Conservation (phyloP, 2,113 vertebrate species). For the Pholis gunnellus region DNA sequence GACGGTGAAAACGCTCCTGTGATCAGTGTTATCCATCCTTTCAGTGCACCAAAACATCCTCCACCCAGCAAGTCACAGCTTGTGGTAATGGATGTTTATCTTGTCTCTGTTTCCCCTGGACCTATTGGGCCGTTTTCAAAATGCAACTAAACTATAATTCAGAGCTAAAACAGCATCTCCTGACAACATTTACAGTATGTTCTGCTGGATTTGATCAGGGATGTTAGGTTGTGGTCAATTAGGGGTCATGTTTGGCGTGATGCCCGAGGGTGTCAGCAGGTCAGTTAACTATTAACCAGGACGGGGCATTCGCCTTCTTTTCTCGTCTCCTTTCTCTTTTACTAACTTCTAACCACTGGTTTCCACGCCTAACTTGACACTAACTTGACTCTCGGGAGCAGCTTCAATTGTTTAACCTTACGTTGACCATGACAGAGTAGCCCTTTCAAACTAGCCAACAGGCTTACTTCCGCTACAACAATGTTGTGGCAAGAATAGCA, state of each 20-base stretch:
- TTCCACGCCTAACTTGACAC: constrained; percentile 66
- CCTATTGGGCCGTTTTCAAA: constrained; percentile 29
- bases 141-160: constrained; percentile 43
- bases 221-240: background rate
- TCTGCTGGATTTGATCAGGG: constrained; percentile 14
- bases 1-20: constrained; percentile 58
- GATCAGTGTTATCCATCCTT: constrained; percentile 69
- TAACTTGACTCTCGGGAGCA: constrained; percentile 64
- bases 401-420: constrained; percentile 73
- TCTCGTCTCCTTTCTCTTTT: constrained; percentile 1
- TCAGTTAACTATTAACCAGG: constrained; percentile 60
- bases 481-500: constrained; percentile 19
- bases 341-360: constrained; percentile 47
- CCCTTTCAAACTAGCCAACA: constrained; percentile 58
- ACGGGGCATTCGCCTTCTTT: background rate
- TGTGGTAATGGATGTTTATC: constrained; percentile 63
- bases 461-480: constrained; percentile 63
- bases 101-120: constrained; percentile 49
- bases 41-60: constrained; percentile 53
- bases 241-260: constrained; percentile 32
- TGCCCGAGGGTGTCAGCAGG: constrained; percentile 44
- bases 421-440: constrained; percentile 75
- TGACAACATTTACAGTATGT: constrained; percentile 26
- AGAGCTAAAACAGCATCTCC: constrained; percentile 28
- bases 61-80: constrained; percentile 58